Conservation (phyloP, 2,888 invertebrate species). For the Eristalis tenax region DNA sequence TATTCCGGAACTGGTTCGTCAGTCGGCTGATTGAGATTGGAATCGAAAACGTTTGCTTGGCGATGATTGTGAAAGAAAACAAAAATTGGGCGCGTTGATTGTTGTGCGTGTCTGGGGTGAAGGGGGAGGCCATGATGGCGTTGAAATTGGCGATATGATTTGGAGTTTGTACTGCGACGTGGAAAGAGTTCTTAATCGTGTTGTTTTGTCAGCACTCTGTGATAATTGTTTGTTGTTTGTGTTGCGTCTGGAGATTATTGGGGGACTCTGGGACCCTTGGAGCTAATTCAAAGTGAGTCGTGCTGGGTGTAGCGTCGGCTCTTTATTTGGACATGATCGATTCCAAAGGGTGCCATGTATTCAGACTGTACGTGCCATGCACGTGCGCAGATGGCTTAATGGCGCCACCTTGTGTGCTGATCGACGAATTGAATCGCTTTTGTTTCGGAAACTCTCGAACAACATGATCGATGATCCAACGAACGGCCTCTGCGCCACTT, state of each 20-base stretch:
- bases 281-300: no score
- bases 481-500: no score
- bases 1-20: not conserved
- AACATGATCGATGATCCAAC: no score
- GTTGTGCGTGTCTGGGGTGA: not conserved
- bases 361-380: no score
- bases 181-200: not conserved
- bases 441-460: no score
- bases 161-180: not conserved
- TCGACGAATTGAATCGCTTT: no score
- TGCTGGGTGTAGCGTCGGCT: no score
- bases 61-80: not conserved
- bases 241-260: not conserved
- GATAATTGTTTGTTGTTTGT: not conserved
- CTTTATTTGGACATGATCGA: no score
- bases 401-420: no score
- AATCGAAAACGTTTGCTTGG: not conserved
- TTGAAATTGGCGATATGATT: not conserved
- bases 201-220: not conserved
- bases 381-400: no score
- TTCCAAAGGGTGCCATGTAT: no score
- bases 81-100: not conserved
- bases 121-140: not conserved
- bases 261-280: not conserved
- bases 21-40: not conserved